Base-by-base conservation (phyloP, 2,113 vertebrate genomes). In the Pyxicephalus adspersus region DNA sequence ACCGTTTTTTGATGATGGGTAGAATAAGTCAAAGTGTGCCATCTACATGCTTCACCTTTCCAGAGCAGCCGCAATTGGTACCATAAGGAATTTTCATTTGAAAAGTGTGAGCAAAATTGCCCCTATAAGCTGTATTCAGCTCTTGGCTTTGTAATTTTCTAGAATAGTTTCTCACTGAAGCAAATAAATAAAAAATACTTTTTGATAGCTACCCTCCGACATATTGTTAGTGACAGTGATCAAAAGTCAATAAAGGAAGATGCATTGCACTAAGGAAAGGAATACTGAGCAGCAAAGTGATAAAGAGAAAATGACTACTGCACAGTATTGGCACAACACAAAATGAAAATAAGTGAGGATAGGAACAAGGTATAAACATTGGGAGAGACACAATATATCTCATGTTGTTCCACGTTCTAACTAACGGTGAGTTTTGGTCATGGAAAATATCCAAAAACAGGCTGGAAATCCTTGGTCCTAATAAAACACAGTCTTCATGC, bases 401-500 rank as follows among this genome's bases (percentile, higher is more conserved):
- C 77, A 45, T 2, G 77, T 28, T 45, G 22, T 54, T 66, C 51
- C 22, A 34, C 26, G 61, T 77, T n/a, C 74, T 50, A 54, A 65
- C 20, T n/a, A n/a, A 78, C 23, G 66, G 67, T 13, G 2, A 57
- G 60, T 67, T 67, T 51, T 25, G 64, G 29, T 51, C 18, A 22
- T 68, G 77, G 77, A 51, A 79, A 66, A 25, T 66, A 57, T 77
- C 63, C 77, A 68, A 68, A 60, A 38, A 28, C 22, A 38, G 51
- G 52, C 65, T 58, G 51, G 64, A 68, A 19, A 60, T 29, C 28
- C 11, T 13, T 23, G 29, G 65, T 51, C 77, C 50, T 50, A 68
- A 68, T 68, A 77, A 51, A 79, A 79, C n/a, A 60, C 29, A 45
- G 54, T 68, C 52, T 68, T 79, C 64, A 79, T 60, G 77, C 64